Evolutionary conservation across 2,113 vertebrate genomes (phyloP).

Genomic region (Rhineura floridana): DNA sequence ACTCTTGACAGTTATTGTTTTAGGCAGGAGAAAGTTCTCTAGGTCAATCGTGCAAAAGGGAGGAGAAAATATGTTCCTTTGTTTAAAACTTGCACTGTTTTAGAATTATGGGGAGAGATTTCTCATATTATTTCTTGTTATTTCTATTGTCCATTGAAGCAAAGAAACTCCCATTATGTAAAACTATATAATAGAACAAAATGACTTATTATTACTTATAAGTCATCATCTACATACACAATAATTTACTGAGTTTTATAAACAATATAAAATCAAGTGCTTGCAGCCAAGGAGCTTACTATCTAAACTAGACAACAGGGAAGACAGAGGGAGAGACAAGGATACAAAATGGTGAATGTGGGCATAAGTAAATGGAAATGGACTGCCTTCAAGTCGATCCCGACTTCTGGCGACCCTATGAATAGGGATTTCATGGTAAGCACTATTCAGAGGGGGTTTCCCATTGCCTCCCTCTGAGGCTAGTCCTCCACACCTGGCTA

Average conservation of each 20-base stretch:
- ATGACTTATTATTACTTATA: background rate
- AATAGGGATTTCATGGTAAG: no score
- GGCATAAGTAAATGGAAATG: background rate
- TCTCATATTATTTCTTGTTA: background rate
- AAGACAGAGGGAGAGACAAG: background rate
- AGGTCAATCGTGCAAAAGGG: background rate
- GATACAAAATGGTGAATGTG: no score
- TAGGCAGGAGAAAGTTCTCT: background rate
- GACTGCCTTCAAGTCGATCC: no score
- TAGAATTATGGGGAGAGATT: background rate
- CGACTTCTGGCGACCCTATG: no score
- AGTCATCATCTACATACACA: background rate
- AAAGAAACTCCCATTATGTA: background rate
- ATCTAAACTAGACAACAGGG: background rate
- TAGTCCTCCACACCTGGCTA: no score
- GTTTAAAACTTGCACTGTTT: background rate
- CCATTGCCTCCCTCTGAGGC: no score
- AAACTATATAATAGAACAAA: background rate
- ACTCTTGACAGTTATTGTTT: background rate
- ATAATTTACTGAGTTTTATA: background rate
- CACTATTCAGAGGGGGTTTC: no score
- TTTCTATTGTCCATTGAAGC: background rate
- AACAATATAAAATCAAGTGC: background rate
- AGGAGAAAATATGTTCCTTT: background rate
- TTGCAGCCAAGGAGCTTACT: background rate